phyloP scores from a whole-genome alignment of 2,888 invertebrate genomes.

The Xestobium rufovillosum region DNA sequence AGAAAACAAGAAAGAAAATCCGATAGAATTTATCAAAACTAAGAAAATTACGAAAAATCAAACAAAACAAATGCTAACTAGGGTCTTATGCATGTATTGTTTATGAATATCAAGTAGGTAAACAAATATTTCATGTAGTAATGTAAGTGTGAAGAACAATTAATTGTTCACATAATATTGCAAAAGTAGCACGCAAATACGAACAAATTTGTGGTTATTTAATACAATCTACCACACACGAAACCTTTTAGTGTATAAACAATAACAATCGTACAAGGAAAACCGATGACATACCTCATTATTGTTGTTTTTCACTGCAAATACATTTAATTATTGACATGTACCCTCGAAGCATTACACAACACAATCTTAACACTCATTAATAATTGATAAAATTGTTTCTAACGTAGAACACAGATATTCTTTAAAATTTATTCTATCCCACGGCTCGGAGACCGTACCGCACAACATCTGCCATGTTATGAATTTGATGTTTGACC shows the following conservation, averaged over 20 bases:
- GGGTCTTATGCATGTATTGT: no score
- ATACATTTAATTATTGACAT: slow-evolving; percentile 6
- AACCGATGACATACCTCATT: slow-evolving; percentile 4
- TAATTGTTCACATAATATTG: no score
- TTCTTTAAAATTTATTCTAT: background rate
- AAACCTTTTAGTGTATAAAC: no score
- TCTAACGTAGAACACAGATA: slow-evolving; percentile 5
- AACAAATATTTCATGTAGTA: no score
- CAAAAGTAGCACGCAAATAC: no score
- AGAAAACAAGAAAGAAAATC: slow-evolving; percentile 20
- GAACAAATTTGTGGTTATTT: no score
- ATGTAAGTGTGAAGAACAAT: no score
- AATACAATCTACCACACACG: no score
- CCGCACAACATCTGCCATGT: slow-evolving; percentile 2
- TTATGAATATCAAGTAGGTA: no score
- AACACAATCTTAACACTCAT: slow-evolving; percentile 7
- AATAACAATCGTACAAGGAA: no score
- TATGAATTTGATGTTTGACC: slow-evolving; percentile 3
- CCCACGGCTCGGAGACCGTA: slow-evolving; percentile 7
- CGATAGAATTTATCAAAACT: slow-evolving; percentile 6
- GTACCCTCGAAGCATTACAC: slow-evolving; percentile 8
- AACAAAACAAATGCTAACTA: no score
- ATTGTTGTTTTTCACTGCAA: slow-evolving; percentile 10
- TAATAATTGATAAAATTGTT: slow-evolving; percentile 7
- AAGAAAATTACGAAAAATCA: no score